Base-by-base conservation (phyloP, 2,888 invertebrate species). In the Pseudococcus longispinus region DNA sequence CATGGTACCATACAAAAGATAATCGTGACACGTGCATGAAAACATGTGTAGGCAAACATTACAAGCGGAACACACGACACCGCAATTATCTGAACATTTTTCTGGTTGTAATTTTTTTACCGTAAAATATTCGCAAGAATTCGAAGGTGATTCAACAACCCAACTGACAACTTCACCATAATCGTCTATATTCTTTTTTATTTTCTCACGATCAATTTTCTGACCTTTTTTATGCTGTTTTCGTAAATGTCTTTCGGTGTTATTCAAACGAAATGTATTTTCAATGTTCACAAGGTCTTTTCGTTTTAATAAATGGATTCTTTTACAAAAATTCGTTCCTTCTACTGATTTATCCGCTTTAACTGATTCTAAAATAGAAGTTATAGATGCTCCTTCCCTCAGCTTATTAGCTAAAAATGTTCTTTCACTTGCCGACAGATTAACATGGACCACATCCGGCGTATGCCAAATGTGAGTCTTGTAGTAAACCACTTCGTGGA, bases 21-120 rank as follows among this genome's bases (percentile, higher is more conserved):
- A 85, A 65, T 85, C 85, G 44, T 85, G 85, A 85, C 85, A 85
- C 6, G 85, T 85, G 29, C 85, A 85, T 42, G 85, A 85, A 42
- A 42, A 85, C 85, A 85, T 85, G 23, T 85, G 85, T 15, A 85
- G 11, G 15, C 85, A 85, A 74, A 60, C 74, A 18, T 44, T 44
- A 74, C 85, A 85, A 65, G 70, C 20, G 8, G 44, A 32, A 18
- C 85, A 85, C 18, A 85, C 26, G 18, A 74, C 44, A 1, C 85
- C 85, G 23, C 85, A 85, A 85, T 42, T 85, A 42, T 85, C 85
- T 1, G 26, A 2, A 42, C 85, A 85, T 20, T 85, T 85, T 42
- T 85, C 70, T 2, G 70, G 15, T 15, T 85, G 85, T 26, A 85
- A 26, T 70, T 85, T 70, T 20, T 85, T 85, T 0, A 85, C 85